Base-by-base conservation (phyloP, 2,888 invertebrate species). In the Pheosia gnoma region DNA sequence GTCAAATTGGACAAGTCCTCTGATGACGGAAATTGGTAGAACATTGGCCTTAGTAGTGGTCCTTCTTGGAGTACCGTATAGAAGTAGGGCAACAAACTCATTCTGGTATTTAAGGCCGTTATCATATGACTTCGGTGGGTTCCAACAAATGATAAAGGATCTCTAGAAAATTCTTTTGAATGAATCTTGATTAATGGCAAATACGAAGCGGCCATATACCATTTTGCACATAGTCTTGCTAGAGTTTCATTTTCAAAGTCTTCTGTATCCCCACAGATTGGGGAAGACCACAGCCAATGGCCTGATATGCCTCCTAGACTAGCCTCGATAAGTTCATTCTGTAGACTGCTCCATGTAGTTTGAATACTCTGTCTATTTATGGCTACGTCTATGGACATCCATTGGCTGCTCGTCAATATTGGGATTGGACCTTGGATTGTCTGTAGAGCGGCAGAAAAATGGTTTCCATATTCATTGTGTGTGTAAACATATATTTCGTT, bases 191-290 rank as follows among this genome's bases (percentile, higher is more conserved):
- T 88, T 71, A 95, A 82, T 0, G 96, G 96, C 77, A 96, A 90
- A 58, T 95, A 95, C 0, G 95, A 94, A 0, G 95, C 95, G 6
- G 96, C 93, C 82, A 95, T 93, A 68, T 95, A 95, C 97, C 97
- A 97, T 68, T 95, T 93, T 0, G 95, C 82, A 68, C 96, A 97
- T 5, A 96, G 80, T 11, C 83, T 83, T 11, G 89, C 87, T 58
- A 94, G 93, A 3, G 78, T 75, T 3, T 75, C 74, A 0, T 67
- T 72, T 55, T 93, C 77, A 61, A 86, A 95, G 57, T 81, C 67
- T 39, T 84, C 81, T 0, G 91, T 93, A 61, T 95, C 94, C 0
- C 95, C 95, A 70, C 95, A 95, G 45, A 95, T 85, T 0, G 95
- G 95, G 0, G 94, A 82, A 6, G 94, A 91, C 82, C 94, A 91